Base-by-base conservation (phyloP, 2,797 vertebrate genomes). In the Coccyzus lansbergi region DNA sequence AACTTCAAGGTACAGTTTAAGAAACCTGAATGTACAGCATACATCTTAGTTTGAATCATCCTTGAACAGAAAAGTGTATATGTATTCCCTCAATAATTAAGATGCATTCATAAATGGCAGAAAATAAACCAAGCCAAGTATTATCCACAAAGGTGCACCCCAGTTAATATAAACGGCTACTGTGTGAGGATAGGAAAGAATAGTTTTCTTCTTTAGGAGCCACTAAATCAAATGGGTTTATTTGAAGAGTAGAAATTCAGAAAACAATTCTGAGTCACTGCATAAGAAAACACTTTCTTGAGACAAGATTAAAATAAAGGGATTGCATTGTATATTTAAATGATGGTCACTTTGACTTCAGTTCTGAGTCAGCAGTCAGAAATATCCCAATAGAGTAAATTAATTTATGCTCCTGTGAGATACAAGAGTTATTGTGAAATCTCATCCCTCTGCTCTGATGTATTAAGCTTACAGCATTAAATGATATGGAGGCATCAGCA, bases 61-160 rank as follows among this genome's bases (percentile, higher is more conserved):
- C 60, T 79, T 71, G 13, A 90, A 55, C 26, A 83, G 52, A 33
- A 71, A 83, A 85, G 16, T 15, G 9, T 26, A 55, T 22, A 49
- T 3, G 20, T 48, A 53, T 28, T 69, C 29, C 20, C 24, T 84
- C 42, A 22, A 38, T 76, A 79, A 83, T 79, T 81, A 76, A 76
- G 70, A 42, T 52, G 17, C 4, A 1, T 40, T 74, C 75, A 58
- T 51, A 68, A 79, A 16, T 21, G 55, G n/a, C 44, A 40, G 40
- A 80, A 94, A 93, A 94, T 63, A 79, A 94, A 88, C 60, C 31
- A 93, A 86, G 31, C 4, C 22, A 48, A 84, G 44, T 58, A 53
- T 74, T 86, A 80, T 1, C 38, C 77, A 82, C 49, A 70, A 33
- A 88, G 84, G 38, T 74, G 28, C 20, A 33, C 48, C 93, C 46